These are phyloP conservation scores for Poeciliopsis occidentalis DNA, from an alignment of 2,113 vertebrate genomes.

Conservation along the genomic window DNA sequence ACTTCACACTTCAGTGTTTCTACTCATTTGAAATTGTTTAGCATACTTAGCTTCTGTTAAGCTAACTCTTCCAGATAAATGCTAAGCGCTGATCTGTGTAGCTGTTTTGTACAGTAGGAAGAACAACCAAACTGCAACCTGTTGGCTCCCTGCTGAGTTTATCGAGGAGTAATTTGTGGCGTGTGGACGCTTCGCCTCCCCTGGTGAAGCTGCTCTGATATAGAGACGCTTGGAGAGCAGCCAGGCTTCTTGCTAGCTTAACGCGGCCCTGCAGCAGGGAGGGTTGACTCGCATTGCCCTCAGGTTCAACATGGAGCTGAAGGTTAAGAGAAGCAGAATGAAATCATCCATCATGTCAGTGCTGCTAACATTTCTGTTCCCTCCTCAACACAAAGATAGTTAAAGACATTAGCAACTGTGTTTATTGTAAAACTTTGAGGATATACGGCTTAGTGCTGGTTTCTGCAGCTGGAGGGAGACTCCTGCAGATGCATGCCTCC, in stretches of 20 bases:
- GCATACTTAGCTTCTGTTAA: no score
- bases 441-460: not conserved
- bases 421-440: not conserved
- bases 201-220: conserved; percentile 60
- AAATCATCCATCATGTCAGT: conserved; percentile 31
- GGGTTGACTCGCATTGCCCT: conserved; percentile 40
- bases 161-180: conserved; percentile 56
- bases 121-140: not conserved
- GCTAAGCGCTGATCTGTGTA: no score
- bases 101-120: conserved; percentile 8
- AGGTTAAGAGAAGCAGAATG: not conserved
- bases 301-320: conserved; percentile 32
- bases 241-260: conserved; percentile 43
- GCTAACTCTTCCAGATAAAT: no score
- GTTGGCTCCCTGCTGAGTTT: conserved; percentile 17
- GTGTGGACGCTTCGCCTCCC: conserved; percentile 62
- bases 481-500: conserved; percentile 21
- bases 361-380: not conserved
- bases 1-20: no score
- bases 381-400: not conserved
- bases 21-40: no score
- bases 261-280: conserved; percentile 33
- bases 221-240: conserved; percentile 52
- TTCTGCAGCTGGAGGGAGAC: conserved; percentile 5
- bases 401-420: conserved; percentile 8